Evolutionary conservation across 2,113 vertebrate species (phyloP).

Genomic region (Dicaeum eximium): DNA sequence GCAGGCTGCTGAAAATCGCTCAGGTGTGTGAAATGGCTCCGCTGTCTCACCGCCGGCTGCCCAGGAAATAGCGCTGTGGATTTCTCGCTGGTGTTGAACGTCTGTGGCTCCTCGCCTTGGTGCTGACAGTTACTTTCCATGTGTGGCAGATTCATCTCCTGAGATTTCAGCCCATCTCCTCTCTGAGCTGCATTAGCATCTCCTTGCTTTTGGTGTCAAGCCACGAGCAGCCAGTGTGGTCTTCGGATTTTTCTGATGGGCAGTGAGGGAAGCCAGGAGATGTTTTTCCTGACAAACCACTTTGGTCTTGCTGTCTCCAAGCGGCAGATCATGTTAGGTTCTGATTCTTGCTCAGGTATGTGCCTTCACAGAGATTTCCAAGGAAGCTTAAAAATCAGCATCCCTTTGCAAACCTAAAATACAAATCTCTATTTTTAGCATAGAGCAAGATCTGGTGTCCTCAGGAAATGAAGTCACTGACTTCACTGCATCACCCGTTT

Average conservation of each 20-base stretch:
- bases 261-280: not conserved
- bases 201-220: not conserved
- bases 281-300: not conserved
- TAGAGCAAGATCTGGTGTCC: conserved; percentile 49
- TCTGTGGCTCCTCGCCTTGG: not conserved
- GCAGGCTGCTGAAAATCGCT: conserved; percentile 15
- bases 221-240: not conserved
- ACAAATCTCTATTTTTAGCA: conserved; percentile 28
- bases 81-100: not conserved
- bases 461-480: conserved; percentile 62
- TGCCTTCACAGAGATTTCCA: not conserved
- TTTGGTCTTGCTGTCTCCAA: not conserved
- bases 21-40: conserved; percentile 48
- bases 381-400: not conserved
- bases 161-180: not conserved
- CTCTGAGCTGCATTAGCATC: not conserved
- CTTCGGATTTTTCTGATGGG: not conserved
- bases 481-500: conserved; percentile 41
- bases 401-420: not conserved
- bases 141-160: not conserved
- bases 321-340: not conserved
- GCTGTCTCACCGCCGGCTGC: fast-evolving
- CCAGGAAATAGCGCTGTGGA: not conserved
- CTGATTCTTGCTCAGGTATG: not conserved
- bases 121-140: not conserved